A percentile compares a stretch with the other conserved stretches of the same genome.
phyloP scores from a whole-genome alignment of 1,140 invertebrate genomes.

The Mylabris phalerata region DNA sequence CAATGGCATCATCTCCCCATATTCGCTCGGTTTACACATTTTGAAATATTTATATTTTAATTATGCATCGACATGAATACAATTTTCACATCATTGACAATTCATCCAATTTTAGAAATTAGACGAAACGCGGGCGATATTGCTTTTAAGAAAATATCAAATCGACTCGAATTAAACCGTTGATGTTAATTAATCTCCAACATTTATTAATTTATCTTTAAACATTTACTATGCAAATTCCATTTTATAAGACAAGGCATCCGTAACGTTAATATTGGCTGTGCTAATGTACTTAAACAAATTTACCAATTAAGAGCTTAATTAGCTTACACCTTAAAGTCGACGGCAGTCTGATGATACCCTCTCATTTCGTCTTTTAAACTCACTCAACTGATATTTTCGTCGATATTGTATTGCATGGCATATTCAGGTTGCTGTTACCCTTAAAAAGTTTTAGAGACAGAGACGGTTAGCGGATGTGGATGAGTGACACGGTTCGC shows the following conservation, averaged over 20 bases:
- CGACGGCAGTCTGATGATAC: no score
- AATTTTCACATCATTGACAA: background rate
- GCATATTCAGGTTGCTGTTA: constrained; percentile 13
- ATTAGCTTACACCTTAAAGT: constrained; percentile 19
- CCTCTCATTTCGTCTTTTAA: no score
- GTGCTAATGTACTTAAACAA: constrained; percentile 26
- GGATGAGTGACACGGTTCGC: constrained; percentile 21
- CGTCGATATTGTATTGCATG: constrained; percentile 21
- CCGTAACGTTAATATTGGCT: constrained; percentile 25
- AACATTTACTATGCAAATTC: constrained; percentile 21
- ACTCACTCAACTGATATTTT: constrained; percentile 9
- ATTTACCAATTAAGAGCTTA: constrained; percentile 25
- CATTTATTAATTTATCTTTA: constrained; percentile 14
- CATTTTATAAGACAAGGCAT: background rate
- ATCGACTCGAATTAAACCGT: background rate
- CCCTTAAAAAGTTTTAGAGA: background rate
- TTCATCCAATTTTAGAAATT: background rate
- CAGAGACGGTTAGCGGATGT: constrained; percentile 2
- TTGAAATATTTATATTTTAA: constrained; percentile 13
- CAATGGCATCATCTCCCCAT: constrained; percentile 12
- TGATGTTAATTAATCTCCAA: background rate
- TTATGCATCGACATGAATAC: constrained; percentile 1
- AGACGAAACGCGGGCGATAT: background rate
- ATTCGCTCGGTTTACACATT: background rate
- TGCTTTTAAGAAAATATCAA: background rate